phyloP scores from a whole-genome alignment of 2,888 invertebrate species.

The Macrophya alboannulata region DNA sequence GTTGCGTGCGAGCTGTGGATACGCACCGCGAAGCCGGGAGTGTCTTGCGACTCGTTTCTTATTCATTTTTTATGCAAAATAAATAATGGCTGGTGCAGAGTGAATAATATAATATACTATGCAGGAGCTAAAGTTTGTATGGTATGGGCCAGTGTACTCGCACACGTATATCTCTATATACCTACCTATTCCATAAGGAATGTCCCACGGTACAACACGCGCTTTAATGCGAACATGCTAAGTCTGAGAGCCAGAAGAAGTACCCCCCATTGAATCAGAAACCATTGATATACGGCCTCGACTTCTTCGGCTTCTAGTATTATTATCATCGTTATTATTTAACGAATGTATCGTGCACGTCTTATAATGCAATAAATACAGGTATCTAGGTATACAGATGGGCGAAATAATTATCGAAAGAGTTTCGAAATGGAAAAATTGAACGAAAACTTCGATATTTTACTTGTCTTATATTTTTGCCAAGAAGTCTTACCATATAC shows the following conservation, averaged over 20 bases:
- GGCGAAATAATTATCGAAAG: background rate
- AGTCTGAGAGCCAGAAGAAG: conserved; percentile 15
- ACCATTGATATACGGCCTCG: conserved; percentile 28
- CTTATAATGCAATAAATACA: background rate
- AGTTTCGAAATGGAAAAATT: background rate
- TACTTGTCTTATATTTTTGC: background rate
- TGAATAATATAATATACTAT: conserved; percentile 52
- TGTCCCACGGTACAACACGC: conserved; percentile 48
- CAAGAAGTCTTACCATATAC: background rate
- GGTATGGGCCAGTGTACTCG: conserved; percentile 18
- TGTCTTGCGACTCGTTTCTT: conserved; percentile 41
- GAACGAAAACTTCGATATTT: background rate
- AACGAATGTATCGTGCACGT: background rate
- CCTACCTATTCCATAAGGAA: conserved; percentile 13
- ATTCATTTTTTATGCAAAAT: conserved; percentile 26
- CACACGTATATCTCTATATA: background rate
- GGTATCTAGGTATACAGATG: background rate
- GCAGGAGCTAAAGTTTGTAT: conserved; percentile 11
- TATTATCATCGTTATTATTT: background rate
- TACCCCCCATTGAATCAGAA: conserved; percentile 41
- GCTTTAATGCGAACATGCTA: conserved; percentile 44
- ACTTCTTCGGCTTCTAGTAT: conserved; percentile 24
- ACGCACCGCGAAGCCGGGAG: conserved; percentile 30
- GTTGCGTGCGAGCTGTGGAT: conserved; percentile 21
- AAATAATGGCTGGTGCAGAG: conserved; percentile 46